Percentiles rank a stretch among this genome's conserved stretches.
Conservation (phyloP, 1,140 invertebrate genomes). For the Oncopodura yosiiana region DNA sequence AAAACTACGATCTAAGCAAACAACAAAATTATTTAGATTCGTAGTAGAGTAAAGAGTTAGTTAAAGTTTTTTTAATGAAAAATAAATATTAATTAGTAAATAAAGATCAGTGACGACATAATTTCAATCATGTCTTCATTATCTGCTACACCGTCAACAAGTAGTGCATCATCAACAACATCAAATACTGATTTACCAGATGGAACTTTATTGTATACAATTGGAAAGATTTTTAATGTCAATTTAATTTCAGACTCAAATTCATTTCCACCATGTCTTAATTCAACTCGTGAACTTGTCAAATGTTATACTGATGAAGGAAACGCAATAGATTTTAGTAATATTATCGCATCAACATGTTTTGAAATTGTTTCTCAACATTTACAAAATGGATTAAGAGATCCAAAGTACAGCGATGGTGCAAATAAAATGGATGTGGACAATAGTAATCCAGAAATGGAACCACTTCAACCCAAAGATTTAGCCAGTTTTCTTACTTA, state of each 20-base stretch:
- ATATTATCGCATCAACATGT: slow-evolving; percentile 13
- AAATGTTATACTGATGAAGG: background rate
- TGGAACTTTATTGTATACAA: slow-evolving; percentile 1
- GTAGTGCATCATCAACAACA: background rate
- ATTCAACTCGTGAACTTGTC: slow-evolving; percentile 3
- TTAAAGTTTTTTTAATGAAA: no score
- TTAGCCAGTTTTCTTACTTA: slow-evolving; percentile 8
- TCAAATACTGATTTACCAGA: background rate
- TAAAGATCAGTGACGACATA: no score
- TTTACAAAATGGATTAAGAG: background rate
- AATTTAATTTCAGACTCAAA: background rate
- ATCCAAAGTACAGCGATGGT: background rate
- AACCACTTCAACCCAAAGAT: slow-evolving; percentile 1
- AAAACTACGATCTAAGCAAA: background rate
- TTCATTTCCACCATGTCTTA: background rate
- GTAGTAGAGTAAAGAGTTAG: background rate
- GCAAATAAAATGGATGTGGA: background rate
- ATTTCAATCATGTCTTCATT: no score
- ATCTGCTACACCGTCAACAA: background rate
- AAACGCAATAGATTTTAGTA: slow-evolving; percentile 6
- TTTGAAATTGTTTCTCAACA: slow-evolving; percentile 24
- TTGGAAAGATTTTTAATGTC: slow-evolving; percentile 28
- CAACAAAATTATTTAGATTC: no score
- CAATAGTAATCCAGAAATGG: background rate
- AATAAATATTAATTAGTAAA: no score